Evolutionary conservation across 2,113 vertebrate species (phyloP).

Genomic region (Oncorhynchus kisutch): DNA sequence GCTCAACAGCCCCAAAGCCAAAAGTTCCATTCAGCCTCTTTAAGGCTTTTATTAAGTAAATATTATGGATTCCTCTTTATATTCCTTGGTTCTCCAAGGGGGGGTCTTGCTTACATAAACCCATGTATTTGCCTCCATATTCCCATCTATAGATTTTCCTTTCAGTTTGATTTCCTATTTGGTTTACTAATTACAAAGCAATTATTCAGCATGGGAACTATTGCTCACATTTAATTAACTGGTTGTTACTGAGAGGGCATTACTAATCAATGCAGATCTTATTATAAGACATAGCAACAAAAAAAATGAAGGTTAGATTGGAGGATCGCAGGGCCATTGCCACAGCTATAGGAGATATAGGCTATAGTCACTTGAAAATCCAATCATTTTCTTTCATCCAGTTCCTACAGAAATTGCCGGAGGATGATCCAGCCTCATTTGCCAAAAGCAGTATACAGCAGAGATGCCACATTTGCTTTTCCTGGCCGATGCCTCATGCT

Average conservation of each 20-base stretch:
- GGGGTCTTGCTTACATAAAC: background rate
- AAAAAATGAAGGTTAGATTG: conserved; percentile 27
- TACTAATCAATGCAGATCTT: conserved; percentile 56
- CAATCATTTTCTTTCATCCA: conserved; percentile 48
- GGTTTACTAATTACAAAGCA: conserved; percentile 63
- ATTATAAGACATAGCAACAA: conserved; percentile 38
- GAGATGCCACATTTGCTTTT: conserved; percentile 51
- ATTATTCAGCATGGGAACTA: conserved; percentile 38
- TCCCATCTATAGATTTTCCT: conserved; percentile 55
- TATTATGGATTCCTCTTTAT: no score
- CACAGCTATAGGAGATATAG: conserved; percentile 8
- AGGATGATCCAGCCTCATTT: conserved; percentile 41
- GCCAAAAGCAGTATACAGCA: conserved; percentile 54
- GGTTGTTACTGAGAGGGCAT: conserved; percentile 49
- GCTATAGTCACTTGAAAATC: conserved; percentile 32
- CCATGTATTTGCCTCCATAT: conserved; percentile 18
- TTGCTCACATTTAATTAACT: conserved; percentile 49
- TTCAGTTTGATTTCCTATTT: conserved; percentile 57
- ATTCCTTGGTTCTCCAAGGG: background rate
- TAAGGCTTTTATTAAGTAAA: no score
- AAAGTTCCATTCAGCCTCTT: no score
- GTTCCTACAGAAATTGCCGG: conserved; percentile 44
- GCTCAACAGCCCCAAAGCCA: no score
- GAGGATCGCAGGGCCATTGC: conserved; percentile 25
- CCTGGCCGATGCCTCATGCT: conserved; percentile 43